Base-by-base conservation (phyloP, 30 jellyfish, hydroid and myxozoan species). In the Sanderia malayensis region DNA sequence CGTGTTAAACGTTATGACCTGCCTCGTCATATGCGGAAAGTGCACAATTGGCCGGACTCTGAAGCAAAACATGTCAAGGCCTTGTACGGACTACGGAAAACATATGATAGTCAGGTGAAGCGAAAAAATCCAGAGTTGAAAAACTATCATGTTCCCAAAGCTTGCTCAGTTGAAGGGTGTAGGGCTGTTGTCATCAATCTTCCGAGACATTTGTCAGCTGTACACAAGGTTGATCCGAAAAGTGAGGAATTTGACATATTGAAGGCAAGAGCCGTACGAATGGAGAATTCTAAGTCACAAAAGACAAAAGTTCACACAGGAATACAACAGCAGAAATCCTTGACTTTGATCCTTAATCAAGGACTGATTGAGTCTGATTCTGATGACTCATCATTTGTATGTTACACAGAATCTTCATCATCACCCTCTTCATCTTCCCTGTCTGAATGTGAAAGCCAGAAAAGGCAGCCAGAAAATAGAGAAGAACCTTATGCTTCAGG, bases 131-230 rank as follows among this genome's bases (percentile, higher is more conserved):
- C 75, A n/a, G 75, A 24, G 7, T 27, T 25, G 28, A 20, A 44
- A 44, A 22, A 46, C 34, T 53, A 73, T 33, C 75, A 44, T 37
- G 19, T 32, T 25, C 46, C 85, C 15, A 73, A 58, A 73, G 68
- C 85, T 37, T 73, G 85, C 26, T 41, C 85, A 20, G 85, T 73
- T 15, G 85, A 73, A 19, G 85, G 85, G 1, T 73, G 85, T 25
- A 31, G 63, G 70, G 85, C 85, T 1, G 31, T 73, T 59, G 74
- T 59, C 25, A 34, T 53, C 55, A 59, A 53, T 32, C 73, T 73
- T 23, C 24, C 75, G 27, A 73, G 85, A 37, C 85, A 73, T 33
- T 69, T 73, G 30, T 1, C 49, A 73, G 63, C 66, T 58, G 74
- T 73, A 28, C 85, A 73, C 85, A 73, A 73, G 6, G 28, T 73